These are phyloP conservation scores for Microvelia longipes DNA, from an alignment of 1,140 invertebrate species.

Conservation along the genomic window DNA sequence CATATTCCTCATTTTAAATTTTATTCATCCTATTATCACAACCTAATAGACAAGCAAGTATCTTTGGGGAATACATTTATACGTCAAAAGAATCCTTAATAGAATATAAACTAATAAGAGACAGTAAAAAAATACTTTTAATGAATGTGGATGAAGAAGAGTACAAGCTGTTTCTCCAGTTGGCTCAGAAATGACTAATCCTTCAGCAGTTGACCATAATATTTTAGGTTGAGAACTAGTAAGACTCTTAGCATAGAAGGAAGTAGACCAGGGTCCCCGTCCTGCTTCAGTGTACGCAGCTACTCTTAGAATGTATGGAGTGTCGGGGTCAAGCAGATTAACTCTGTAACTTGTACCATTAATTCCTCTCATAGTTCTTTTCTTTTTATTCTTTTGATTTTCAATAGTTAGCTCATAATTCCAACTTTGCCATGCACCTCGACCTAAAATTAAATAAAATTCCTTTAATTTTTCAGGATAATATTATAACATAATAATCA, in stretches of 20 bases:
- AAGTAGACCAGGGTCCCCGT: conserved; percentile 64
- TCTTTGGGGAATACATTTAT: too few species aligned
- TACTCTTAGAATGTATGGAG: conserved; percentile 59
- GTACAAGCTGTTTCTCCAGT: conserved; percentile 51
- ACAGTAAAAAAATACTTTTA: too few species aligned
- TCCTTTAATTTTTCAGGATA: too few species aligned
- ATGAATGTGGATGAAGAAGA: conserved; percentile 40
- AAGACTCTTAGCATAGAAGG: conserved; percentile 51
- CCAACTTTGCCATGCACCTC: conserved; percentile 70
- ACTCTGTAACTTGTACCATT: conserved; percentile 44
- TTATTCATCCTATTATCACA: too few species aligned
- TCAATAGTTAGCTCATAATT: conserved; percentile 60
- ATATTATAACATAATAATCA: too few species aligned
- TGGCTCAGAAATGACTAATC: conserved; percentile 52
- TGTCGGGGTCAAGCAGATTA: conserved; percentile 48
- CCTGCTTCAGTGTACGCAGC: conserved; percentile 59
- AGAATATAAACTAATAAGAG: too few species aligned
- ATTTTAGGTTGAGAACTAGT: conserved; percentile 19
- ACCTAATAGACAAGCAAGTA: too few species aligned
- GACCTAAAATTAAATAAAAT: conserved; percentile 28
- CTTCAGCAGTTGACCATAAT: conserved; percentile 33
- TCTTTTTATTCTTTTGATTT: conserved; percentile 30
- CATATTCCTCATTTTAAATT: too few species aligned
- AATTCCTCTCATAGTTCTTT: conserved; percentile 37
- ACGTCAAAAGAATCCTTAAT: too few species aligned